Base-by-base conservation (phyloP, 2,113 vertebrate species). In the Heterotilapia buettikoferi region DNA sequence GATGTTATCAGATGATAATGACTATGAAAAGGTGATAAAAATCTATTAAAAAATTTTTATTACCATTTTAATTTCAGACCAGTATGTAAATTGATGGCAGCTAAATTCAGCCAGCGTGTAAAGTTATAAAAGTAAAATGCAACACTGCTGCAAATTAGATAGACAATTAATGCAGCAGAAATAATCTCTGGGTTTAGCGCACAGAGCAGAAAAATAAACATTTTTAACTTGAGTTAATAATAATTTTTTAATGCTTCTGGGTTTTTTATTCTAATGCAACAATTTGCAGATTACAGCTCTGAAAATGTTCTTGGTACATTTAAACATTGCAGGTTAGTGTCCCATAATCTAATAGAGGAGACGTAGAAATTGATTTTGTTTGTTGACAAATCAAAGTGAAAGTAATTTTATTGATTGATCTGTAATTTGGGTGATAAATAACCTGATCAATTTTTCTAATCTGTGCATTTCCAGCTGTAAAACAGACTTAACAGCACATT, bases 131-230 rank as follows among this genome's bases (percentile, higher is more conserved):
- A 73, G 38, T 73, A 73, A 73, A 73, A 73, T 73, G 68, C 40
- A 73, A 45, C 68, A 73, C 21, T 10, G 68, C 40, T 73, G 68
- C 40, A 73, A 73, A 73, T 73, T 45, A 73, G 40, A 73, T 43
- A 26, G 68, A 73, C 9, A 73, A 73, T 73, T 73, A 73, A 73
- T 73, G 68, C 3, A 26, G 68, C 68, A 73, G 38, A 45, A 73
- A 26, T 73, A 73, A 45, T 73, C 38, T 18, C 38, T 73, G 38
- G 38, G 21, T 73, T 73, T 73, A 73, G 66, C 0, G 12, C 66
- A 73, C n/a, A 45, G 38, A 73, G 21, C 66, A 73, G 38, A 43
- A 45, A 73, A 73, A 73, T 73, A 73, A 73, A 73, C 66, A 73
- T 73, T 43, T 66, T 45, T 26, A 45, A 73, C 38, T 73, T 0